Evolutionary conservation across 2,888 invertebrate genomes (phyloP).

Genomic region (Hetaerina titia): DNA sequence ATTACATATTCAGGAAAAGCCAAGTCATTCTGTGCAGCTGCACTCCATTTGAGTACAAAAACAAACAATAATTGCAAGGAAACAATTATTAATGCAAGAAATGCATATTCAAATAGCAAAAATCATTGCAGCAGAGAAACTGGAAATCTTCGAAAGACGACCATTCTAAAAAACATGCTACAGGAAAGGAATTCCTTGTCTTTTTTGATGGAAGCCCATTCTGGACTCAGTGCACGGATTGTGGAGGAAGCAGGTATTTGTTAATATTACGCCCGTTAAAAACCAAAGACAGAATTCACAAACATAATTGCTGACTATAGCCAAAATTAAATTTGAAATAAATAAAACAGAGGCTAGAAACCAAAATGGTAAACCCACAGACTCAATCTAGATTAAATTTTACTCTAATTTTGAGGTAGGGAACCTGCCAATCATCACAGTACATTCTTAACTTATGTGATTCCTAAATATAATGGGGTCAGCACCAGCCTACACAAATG

Average conservation of each 20-base stretch:
- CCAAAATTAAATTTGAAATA: neutral
- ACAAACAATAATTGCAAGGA: neutral
- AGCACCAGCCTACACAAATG: neutral
- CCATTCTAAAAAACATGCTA: conserved; percentile 75
- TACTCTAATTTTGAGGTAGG: neutral
- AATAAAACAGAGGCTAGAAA: neutral
- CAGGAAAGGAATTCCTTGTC: conserved; percentile 74
- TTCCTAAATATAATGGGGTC: neutral
- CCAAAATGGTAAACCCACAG: neutral
- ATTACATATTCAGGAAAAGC: neutral
- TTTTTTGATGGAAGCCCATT: conserved; percentile 78
- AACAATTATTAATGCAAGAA: neutral
- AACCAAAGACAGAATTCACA: too few relatives aligned
- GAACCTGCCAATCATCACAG: neutral
- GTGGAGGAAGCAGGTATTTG: conserved; percentile 76
- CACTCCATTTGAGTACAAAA: neutral
- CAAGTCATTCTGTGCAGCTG: neutral
- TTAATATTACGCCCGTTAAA: neutral
- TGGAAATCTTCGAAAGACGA: conserved; percentile 72
- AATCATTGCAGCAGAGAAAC: neutral
- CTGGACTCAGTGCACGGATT: conserved; percentile 76
- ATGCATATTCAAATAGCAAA: neutral
- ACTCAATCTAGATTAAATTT: neutral
- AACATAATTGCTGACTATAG: too few relatives aligned
- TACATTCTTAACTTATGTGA: neutral